Evolutionary conservation across 2,113 vertebrate species (phyloP), one percentile per base, ranked within the genome.

Genomic region (Amazona vittata): DNA sequence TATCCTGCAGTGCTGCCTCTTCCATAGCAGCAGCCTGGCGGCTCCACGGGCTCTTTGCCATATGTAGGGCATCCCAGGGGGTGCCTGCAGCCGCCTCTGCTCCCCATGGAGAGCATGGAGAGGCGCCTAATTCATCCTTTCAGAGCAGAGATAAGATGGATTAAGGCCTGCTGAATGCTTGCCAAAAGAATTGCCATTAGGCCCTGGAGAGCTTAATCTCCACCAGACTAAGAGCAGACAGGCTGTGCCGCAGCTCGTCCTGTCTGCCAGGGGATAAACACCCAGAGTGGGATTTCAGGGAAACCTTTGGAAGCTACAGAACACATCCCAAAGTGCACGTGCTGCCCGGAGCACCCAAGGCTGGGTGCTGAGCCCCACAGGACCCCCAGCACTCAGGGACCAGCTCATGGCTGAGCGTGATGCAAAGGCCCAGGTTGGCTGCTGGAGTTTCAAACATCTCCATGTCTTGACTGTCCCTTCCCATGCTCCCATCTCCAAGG

Each of bases 121-220:
- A 91, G 80, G 83, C 0, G 39, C 92, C 94, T 83, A 82, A 86
- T 93, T 95, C 83, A 49, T 86, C 92, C 94, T 92, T 75, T 96
- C 89, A 84, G 90, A 78, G 83, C 4, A 6, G 76, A 94, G 94
- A 94, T 97, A 90, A 96, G 0, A 82, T 91, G 96, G 96, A 96
- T 96, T 95, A 96, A 89, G 83, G 55, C 18, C 89, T 39, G 52
- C 65, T 96, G 89, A 96, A 92, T 0, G 7, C 73, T 92, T 94
- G 94, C 96, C 94, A 95, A 82, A 94, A 89, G 81, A 94, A 92
- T 92, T 31, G 11, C 90, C 86, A 94, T 96, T 95, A 94, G 95
- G 77, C 44, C 65, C 86, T 18, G 41, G 86, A 92, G 52, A 89
- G 86, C 77, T 94, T 96, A 96, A 96, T 96, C 96, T 93, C 80